Evolutionary conservation across 2,113 vertebrate species (phyloP), one percentile per base, ranked within the genome.

Genomic region (Notiomystis cincta): DNA sequence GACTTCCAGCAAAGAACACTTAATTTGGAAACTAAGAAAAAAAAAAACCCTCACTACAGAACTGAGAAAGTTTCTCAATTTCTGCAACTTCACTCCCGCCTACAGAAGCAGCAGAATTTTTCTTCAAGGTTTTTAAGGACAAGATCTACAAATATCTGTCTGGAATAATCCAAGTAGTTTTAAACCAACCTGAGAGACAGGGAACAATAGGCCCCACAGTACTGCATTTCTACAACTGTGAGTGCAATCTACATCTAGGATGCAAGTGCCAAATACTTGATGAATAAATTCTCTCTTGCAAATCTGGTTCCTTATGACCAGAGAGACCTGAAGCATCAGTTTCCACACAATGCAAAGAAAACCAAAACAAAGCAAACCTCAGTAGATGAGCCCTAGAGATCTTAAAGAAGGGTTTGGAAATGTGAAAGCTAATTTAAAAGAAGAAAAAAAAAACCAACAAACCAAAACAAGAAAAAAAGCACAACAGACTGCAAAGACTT

Each of bases 41-140:
- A 25, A 5, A 7, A 13, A 9, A 48, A 3, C 6, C 73, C 47
- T 90, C 82, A 73, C 67, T 81, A 38, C 19, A 62, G 47, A 93
- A 92, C 58, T 62, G 85, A 94, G 67, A 89, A 95, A 90, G 79
- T 90, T 97, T 90, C 93, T 88, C 60, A n/a, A 72, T 83, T 96
- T 86, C 79, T 88, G 64, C 60, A 88, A 77, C 76, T 92, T 97
- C 82, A 82, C 69, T 93, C 82, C 87, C 67, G 0, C 94, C 96
- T 84, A 95, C 94, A 78, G 27, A 95, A 66, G 72, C 25, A 37
- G 38, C 47, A 89, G 67, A 86, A 67, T 67, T 81, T 73, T 86
- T 81, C 76, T 73, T 64, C 57, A 47, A 90, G 77, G 31, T 73
- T 93, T 93, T 92, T 95, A 89, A 95, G 89, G 93, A 95, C 50